A percentile compares a stretch with the other conserved stretches of the same genome.
These are phyloP conservation scores for Seriola aureovittata DNA, from an alignment of 2,113 vertebrate species.

Conservation along the genomic window DNA sequence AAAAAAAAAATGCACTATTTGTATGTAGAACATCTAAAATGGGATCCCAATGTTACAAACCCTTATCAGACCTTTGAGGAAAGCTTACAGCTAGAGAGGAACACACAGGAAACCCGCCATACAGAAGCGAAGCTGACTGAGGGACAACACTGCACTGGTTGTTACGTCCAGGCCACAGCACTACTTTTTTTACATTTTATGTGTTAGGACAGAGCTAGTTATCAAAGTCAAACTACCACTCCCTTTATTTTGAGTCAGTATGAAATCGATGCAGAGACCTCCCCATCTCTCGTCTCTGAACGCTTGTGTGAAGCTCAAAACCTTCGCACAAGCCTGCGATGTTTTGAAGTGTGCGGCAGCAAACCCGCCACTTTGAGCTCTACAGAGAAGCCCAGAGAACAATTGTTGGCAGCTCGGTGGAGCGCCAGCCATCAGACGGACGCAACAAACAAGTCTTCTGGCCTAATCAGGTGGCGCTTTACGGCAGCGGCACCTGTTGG, in stretches of 20 bases:
- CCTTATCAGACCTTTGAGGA: conserved; percentile 21
- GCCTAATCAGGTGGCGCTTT: background rate
- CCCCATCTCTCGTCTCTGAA: background rate
- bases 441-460: background rate
- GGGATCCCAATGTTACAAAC: conserved; percentile 74
- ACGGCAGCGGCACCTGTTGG: background rate
- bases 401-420: background rate
- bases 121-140: background rate
- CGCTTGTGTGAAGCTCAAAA: conserved; percentile 2
- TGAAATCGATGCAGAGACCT: background rate
- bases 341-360: background rate
- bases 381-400: background rate
- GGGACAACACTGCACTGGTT: background rate
- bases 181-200: conserved; percentile 4
- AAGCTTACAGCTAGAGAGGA: conserved; percentile 9
- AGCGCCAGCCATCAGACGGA: conserved; percentile 14
- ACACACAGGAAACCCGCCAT: conserved; percentile 14
- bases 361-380: background rate
- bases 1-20: background rate
- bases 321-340: background rate
- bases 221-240: background rate
- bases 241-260: background rate
- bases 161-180: background rate
- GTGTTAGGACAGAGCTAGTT: conserved; percentile 9
- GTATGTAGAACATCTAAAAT: conserved; percentile 26